Conservation (phyloP, 2,113 vertebrate species). For the Chionomys nivalis region DNA sequence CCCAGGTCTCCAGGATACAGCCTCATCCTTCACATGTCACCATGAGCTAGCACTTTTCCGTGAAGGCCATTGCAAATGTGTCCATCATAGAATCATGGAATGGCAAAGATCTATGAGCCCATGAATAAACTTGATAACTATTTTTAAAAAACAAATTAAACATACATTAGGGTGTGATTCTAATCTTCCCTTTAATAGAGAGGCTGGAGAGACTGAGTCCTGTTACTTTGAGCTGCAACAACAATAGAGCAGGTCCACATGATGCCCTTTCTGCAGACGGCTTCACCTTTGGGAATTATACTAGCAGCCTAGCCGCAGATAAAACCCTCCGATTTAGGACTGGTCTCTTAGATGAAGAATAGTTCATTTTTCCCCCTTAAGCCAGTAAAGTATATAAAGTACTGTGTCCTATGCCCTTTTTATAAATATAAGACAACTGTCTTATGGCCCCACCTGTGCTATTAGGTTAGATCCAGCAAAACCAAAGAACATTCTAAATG, state of each 20-base stretch:
- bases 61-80: not conserved
- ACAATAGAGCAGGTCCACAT: not conserved
- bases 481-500: not conserved
- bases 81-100: not conserved
- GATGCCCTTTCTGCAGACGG: not conserved
- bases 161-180: not conserved
- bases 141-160: not conserved
- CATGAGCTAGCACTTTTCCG: not conserved
- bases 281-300: constrained; percentile 10
- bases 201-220: not conserved
- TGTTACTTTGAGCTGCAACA: constrained; percentile 14
- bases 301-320: not conserved
- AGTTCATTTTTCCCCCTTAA: not conserved
- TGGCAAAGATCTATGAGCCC: not conserved
- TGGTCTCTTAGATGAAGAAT: not conserved
- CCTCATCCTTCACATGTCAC: not conserved
- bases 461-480: not conserved
- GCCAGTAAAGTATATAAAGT: not conserved
- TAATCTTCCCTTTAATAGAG: not conserved
- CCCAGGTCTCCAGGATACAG: not conserved
- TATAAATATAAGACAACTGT: not conserved
- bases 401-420: not conserved
- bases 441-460: not conserved
- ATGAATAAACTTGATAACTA: constrained; percentile 12
- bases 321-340: constrained; percentile 23